Evolutionary conservation across 53 echinoderm and acorn worm genomes (phyloP).

Genomic region (Echinometra lucunter): DNA sequence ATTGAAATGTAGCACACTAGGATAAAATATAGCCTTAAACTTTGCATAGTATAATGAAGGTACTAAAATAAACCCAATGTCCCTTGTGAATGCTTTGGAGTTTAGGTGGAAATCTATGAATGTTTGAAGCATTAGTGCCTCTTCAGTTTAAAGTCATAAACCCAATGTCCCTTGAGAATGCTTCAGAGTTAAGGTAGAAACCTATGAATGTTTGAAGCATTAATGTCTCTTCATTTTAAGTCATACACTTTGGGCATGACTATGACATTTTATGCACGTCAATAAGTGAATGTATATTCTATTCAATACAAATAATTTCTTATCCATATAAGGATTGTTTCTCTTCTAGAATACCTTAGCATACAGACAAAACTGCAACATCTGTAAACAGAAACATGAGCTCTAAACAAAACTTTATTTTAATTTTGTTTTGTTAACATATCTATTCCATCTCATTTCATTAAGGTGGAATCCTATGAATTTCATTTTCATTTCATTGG

Average conservation of each 20-base stretch:
- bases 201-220: background rate
- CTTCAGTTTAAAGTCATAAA: background rate
- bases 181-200: too few relatives aligned
- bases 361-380: background rate
- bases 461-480: too few relatives aligned
- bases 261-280: background rate
- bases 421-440: too few relatives aligned
- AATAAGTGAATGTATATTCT: background rate
- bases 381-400: background rate
- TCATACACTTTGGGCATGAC: background rate
- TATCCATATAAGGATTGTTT: too few relatives aligned
- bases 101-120: background rate
- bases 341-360: background rate
- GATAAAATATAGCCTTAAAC: slow-evolving; percentile 36
- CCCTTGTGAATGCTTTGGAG: background rate
- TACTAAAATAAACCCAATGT: background rate
- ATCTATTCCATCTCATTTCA: too few relatives aligned
- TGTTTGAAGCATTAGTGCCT: background rate
- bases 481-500: too few relatives aligned
- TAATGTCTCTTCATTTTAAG: background rate
- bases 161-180: background rate
- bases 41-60: slow-evolving; percentile 15
- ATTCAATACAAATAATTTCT: background rate
- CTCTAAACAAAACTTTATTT: background rate
- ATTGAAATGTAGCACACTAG: slow-evolving; percentile 31